Base-by-base conservation (phyloP, 2,113 vertebrate species). In the Dendropsophus ebraccatus region DNA sequence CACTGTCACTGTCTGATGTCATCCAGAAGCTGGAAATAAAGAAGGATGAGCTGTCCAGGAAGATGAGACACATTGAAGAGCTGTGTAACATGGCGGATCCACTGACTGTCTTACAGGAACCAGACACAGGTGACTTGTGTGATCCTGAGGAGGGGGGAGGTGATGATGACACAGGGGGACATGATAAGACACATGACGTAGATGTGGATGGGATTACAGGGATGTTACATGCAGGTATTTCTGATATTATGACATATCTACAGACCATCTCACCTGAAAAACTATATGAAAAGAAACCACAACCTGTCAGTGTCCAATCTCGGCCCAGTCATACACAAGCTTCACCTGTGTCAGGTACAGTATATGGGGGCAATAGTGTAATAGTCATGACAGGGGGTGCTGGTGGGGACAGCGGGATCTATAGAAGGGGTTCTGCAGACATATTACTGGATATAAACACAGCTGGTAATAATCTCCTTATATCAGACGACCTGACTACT, bases 111-210 rank as follows among this genome's bases (percentile, higher is more conserved):
- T 56, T 56, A 23, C 54, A 56, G 54, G 54, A 56, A 4, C 54
- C 54, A 21, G 17, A 56, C 54, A 56, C 17, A 6, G 54, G 54
- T 56, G 54, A 56, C 54, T 56, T 56, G 54, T 56, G 54, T 56
- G 17, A 21, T 56, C 54, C 19, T 56, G 21, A 56, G 54, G 21
- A 56, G 54, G 54, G 13, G 17, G 54, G 54, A 56, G 54, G 54
- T 21, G 54, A 56, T 56, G 54, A 19, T 1, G 54, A 56, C 54
- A 56, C 19, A 56, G 19, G 54, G 19, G 54, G 54, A 56, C 54
- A 56, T 56, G 19, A 56, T 56, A 21, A 56, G 54, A 19, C 92
- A 94, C 76, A 94, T 92, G 4, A 89, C 81, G 2, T 86, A 73
- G 49, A 89, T 35, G 30, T 7, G 10, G 30, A 70, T 32, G 1